Evolutionary conservation across 2,888 invertebrate genomes (phyloP), one percentile per base, ranked within the genome.

Genomic region (Apamea epomidion): DNA sequence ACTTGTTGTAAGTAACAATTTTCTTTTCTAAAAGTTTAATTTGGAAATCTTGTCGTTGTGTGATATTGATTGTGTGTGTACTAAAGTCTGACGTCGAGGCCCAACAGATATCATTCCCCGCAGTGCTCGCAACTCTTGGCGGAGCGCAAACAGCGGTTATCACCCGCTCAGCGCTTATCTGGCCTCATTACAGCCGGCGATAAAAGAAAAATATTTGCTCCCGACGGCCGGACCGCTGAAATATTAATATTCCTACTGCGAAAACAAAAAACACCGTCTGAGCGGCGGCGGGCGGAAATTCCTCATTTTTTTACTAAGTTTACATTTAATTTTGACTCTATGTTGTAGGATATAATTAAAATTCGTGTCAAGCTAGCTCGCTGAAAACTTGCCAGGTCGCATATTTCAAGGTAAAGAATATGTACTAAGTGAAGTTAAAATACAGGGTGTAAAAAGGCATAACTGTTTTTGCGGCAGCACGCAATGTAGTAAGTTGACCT

Each of bases 171-270:
- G 77, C 70, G 82, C 85, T 87, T 87, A 87, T 87, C 87, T 83
- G 70, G 67, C 62, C 71, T 87, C 87, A 82, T 80, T 87, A 82
- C 78, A 76, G 76, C 68, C 29, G 62, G 67, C 80, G 80, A 82
- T 87, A 82, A 84, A 87, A 85, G 76, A 87, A 87, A 87, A 87
- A 86, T 87, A 87, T 85, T 82, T 79, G 75, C 75, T 73, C 82
- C 71, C 75, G 70, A 65, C 77, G 87, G 73, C 78, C 65, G 76
- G 78, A 78, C 82, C 65, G 72, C 74, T 80, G 68, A 78, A 87
- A 85, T 87, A 87, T 87, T 84, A 87, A 87, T 80, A 84, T 78
- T 82, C 77, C 71, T 77, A 42, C 68, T 6, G 64, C 71, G 45
- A 76, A 77, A 82, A 84, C 32, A 84, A 68, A 87, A 69, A 75